phyloP scores from a whole-genome alignment of 2,888 invertebrate species.

The Drosophila stalkeri region DNA sequence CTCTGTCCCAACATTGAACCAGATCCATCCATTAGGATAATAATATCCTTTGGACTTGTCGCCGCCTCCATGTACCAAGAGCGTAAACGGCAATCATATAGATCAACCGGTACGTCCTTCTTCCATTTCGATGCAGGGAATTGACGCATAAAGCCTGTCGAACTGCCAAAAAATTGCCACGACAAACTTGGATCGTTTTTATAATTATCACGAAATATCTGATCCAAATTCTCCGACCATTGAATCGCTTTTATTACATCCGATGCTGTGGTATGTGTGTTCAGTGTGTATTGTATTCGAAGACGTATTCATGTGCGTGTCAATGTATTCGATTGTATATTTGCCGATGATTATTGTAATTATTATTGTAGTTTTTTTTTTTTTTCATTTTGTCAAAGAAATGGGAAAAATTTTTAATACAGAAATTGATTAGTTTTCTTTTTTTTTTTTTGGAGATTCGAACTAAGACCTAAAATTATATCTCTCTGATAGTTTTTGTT shows the following conservation, averaged over 20 bases:
- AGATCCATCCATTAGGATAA: slow-evolving; percentile 93
- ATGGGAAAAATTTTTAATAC: slow-evolving; percentile 64
- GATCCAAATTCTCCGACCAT: slow-evolving; percentile 97
- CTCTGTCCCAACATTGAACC: slow-evolving; percentile 96
- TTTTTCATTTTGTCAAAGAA: slow-evolving; percentile 46
- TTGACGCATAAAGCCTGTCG: slow-evolving; percentile 98
- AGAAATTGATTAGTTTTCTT: slow-evolving; percentile 62
- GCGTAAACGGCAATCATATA: slow-evolving; percentile 97
- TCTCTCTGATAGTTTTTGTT: slow-evolving; percentile 18
- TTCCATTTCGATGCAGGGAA: slow-evolving; percentile 96
- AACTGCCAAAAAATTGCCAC: slow-evolving; percentile 99
- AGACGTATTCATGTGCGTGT: slow-evolving; percentile 27
- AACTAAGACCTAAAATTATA: slow-evolving; percentile 31
- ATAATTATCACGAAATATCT: slow-evolving; percentile 94
- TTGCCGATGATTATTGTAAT: slow-evolving; percentile 11
- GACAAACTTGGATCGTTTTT: slow-evolving; percentile 94
- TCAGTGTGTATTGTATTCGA: slow-evolving; percentile 62
- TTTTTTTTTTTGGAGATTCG: slow-evolving; percentile 21
- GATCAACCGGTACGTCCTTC: slow-evolving; percentile 91
- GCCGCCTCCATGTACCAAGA: slow-evolving; percentile 99
- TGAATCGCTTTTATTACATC: slow-evolving; percentile 96
- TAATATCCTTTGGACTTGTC: slow-evolving; percentile 97
- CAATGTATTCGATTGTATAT: slow-evolving; percentile 36
- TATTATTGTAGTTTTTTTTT: slow-evolving; percentile 3
- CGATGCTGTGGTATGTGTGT: slow-evolving; percentile 86